Conservation (phyloP, 2,888 invertebrate species). For the Brenthis ino region DNA sequence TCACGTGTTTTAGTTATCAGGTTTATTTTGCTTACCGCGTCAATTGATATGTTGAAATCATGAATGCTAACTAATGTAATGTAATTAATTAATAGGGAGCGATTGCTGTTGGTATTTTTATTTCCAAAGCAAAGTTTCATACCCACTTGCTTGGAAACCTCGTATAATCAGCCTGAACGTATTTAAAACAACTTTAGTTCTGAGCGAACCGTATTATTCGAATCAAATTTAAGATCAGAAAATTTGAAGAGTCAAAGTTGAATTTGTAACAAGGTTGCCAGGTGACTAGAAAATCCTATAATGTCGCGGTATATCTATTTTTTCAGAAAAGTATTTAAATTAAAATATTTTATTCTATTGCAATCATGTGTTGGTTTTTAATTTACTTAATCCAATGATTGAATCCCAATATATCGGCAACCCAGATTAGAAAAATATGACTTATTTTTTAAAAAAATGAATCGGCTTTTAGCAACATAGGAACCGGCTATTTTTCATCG, state of each 20-base stretch:
- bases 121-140: neutral
- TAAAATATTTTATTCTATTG: no score
- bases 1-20: conserved; percentile 7
- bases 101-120: conserved; percentile 10
- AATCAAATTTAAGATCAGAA: no score
- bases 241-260: no score
- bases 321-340: no score
- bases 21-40: conserved; percentile 13
- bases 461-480: conserved; percentile 34
- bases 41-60: conserved; percentile 18
- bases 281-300: no score
- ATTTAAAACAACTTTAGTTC: neutral
- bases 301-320: no score
- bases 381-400: no score
- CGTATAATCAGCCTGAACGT: conserved; percentile 1
- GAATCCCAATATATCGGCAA: neutral
- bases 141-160: neutral
- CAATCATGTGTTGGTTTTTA: no score
- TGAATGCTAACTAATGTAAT: conserved; percentile 22
- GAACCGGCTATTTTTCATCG: conserved; percentile 47
- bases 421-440: neutral
- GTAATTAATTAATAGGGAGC: conserved; percentile 8
- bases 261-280: no score
- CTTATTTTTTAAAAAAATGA: conserved; percentile 29
- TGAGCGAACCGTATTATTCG: no score